Evolutionary conservation across 2,888 invertebrate species (phyloP).

Genomic region (Drosophila tanythrix): DNA sequence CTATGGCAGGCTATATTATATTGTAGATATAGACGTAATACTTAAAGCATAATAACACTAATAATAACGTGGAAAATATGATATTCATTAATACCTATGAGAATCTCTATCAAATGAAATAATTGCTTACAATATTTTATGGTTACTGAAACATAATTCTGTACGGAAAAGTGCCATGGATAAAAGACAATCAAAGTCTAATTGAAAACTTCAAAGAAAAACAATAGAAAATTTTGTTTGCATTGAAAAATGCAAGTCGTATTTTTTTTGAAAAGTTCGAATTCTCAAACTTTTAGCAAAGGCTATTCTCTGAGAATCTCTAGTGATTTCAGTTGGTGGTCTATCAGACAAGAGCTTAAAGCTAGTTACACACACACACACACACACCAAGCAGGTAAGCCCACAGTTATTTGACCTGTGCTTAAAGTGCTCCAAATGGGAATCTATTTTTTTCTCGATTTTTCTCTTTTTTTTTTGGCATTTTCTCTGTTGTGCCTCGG

Average conservation of each 20-base stretch:
- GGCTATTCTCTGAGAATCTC: constrained; percentile 7
- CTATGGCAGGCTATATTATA: too few species aligned
- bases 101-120: too few species aligned
- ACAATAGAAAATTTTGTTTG: background rate
- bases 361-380: constrained; percentile 27
- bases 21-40: too few species aligned
- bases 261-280: background rate
- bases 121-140: background rate
- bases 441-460: constrained; percentile 16
- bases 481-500: constrained; percentile 25
- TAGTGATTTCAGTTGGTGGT: constrained; percentile 10
- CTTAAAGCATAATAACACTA: too few species aligned
- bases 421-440: constrained; percentile 56
- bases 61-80: too few species aligned
- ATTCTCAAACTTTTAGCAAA: background rate
- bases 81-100: too few species aligned
- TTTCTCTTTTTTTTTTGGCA: background rate
- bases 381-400: constrained; percentile 11
- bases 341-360: constrained; percentile 42
- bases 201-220: constrained; percentile 2
- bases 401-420: constrained; percentile 29
- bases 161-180: background rate
- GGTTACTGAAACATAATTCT: background rate
- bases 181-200: background rate
- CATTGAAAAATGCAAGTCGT: background rate